Base-by-base conservation (phyloP, 2,888 invertebrate species). In the Autographa pulchrina region DNA sequence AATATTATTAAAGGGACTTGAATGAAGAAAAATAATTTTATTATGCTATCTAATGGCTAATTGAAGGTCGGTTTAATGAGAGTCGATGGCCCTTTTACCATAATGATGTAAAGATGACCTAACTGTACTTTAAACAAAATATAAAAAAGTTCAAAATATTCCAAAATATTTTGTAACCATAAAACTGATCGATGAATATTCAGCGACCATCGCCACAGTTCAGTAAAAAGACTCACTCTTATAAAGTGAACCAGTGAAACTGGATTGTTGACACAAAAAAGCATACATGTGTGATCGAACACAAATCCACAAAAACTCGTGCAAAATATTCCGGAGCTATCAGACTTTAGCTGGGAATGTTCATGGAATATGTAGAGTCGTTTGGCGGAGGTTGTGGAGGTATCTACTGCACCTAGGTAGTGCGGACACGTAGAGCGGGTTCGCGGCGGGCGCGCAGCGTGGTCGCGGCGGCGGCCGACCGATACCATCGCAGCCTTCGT, bases 401-500 rank as follows among this genome's bases (percentile, higher is more conserved):
- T 25, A 25, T 25, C 25, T 25, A 25, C 25, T 25, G 25, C 3
- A 25, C 25, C 25, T 25, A 25, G 25, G 2, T 25, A n/a, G n/a
- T 61, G 58, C 13, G 62, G 54, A 48, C 63, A 80, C 70, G 69
- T 77, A 75, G 48, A 61, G 74, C 66, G 71, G 65, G 69, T 70
- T 71, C 75, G 78, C 77, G 79, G 75, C 81, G 83, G 84, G 66
- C 62, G 65, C 69, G 70, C 75, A 71, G 81, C 81, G 78, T 80
- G 77, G 85, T 82, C 67, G 70, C 62, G 63, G 70, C 74, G 65
- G 69, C 63, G 65, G 80, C 87, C 94, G 80, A 84, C 83, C 87
- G 94, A 95, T 95, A 94, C 89, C 86, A 94, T 95, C 94, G 89
- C 84, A 86, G 92, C 91, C 92, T 93, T 94, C 94, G 91, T 92